Evolutionary conservation across 2,113 vertebrate species (phyloP).

Genomic region (Candoia aspera): DNA sequence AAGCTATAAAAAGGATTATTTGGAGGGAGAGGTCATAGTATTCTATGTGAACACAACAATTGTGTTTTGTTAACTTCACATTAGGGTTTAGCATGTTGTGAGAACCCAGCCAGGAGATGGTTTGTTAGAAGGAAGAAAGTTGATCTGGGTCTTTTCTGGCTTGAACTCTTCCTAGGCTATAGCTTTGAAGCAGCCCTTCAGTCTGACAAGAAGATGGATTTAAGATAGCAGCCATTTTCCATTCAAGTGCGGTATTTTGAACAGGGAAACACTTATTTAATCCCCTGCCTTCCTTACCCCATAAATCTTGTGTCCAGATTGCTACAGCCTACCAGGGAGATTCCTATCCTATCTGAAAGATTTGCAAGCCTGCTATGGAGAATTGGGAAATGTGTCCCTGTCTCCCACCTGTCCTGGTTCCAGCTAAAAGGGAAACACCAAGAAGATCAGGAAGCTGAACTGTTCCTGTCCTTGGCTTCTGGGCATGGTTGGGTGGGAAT

Average conservation of each 20-base stretch:
- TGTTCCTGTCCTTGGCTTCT: constrained; percentile 39
- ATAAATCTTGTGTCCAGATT: neutral
- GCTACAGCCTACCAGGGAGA: neutral
- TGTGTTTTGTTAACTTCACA: neutral
- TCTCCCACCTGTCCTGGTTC: constrained; percentile 11
- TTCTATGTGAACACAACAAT: neutral
- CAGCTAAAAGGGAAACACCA: constrained; percentile 25
- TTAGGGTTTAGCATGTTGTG: neutral
- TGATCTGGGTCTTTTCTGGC: neutral
- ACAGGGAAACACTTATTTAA: neutral
- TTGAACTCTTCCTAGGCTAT: neutral
- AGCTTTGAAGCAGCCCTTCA: neutral
- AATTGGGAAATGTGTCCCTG: neutral
- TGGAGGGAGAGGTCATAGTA: neutral
- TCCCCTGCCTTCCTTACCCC: neutral
- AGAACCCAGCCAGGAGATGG: neutral
- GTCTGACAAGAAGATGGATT: neutral
- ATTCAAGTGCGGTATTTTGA: neutral
- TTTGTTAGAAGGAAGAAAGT: neutral
- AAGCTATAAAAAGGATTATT: neutral
- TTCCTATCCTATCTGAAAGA: neutral
- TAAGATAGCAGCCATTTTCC: neutral
- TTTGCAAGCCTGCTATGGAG: neutral
- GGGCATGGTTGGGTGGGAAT: constrained; percentile 10
- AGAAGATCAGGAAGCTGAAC: constrained; percentile 40